Evolutionary conservation across 1,140 invertebrate species (phyloP).

Genomic region (Lasioglossum albipes): DNA sequence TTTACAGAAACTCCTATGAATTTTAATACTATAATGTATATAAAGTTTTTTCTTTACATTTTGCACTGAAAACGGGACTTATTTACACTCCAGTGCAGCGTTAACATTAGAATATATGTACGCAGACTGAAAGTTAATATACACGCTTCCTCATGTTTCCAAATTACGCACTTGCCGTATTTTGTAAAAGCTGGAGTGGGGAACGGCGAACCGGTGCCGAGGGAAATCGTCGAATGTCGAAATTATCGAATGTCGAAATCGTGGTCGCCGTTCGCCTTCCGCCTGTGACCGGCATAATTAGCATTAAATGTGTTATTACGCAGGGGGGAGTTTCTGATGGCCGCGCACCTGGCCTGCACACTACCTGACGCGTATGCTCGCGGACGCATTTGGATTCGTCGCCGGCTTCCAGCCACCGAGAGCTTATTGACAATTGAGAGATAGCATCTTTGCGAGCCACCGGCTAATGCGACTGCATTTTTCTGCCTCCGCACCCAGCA

Average conservation of each 20-base stretch:
- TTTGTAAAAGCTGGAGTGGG: no score
- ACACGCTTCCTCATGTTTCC: no score
- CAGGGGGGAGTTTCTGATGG: conserved; percentile 3
- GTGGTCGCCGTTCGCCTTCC: background rate
- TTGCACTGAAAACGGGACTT: no score
- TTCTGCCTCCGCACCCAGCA: background rate
- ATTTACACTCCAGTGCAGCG: no score
- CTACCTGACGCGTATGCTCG: background rate
- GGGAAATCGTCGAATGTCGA: background rate
- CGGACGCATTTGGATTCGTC: background rate
- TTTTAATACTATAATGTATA: no score
- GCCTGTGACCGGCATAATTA: conserved; percentile 40
- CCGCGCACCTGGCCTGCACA: conserved; percentile 17
- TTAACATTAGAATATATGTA: no score
- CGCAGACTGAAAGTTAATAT: no score
- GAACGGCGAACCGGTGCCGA: no score
- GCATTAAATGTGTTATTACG: conserved; percentile 34
- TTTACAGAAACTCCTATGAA: no score
- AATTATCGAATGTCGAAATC: conserved; percentile 21
- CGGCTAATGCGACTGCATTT: background rate
- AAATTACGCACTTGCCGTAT: no score
- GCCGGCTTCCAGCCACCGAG: background rate
- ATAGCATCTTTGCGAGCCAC: background rate
- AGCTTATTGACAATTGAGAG: conserved; percentile 13
- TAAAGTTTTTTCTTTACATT: no score